Base-by-base conservation (phyloP, 2,113 vertebrate species). In the Lamprotornis superbus region DNA sequence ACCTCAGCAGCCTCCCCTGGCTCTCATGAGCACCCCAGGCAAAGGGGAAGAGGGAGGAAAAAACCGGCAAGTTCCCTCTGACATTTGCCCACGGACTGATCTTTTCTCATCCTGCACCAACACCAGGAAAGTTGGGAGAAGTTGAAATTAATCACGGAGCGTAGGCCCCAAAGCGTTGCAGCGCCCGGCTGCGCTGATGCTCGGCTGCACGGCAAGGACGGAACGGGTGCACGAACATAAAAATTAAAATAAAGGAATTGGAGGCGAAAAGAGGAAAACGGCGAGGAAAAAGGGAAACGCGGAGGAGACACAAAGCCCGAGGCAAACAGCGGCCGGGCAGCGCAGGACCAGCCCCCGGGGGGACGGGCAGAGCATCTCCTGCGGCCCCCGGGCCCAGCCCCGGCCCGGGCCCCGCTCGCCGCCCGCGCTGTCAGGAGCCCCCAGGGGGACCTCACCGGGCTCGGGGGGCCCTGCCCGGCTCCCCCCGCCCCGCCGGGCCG, bases 111-210 rank as follows among this genome's bases (percentile, higher is more conserved):
- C 37, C 60, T 20, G 63, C 61, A 83, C 85, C 42, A 85, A 92
- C 89, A 28, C 63, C 82, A 37, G 35, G 80, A 83, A 77, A 71
- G 93, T 76, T 75, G 70, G 47, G 40, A 87, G 69, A 73, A 96
- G 94, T 92, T 94, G 59, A 70, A 47, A 68, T 40, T 18, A 55
- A 93, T 83, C 91, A 5, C 3, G 1, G 63, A 25, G 21, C 27
- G 53, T 90, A 92, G 75, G 96, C 95, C 97, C 92, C 95, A 52
- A 74, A 81, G 82, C 67, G n/a, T 50, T 19, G 69, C 55, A 70
- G 90, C 10, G 57, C 85, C 82, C 50, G 17, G 89, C 80, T 59
- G 56, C 16, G 65, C 31, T 52, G 95, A 37, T 93, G 89, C 89
- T 49, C 18, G 9, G 55, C 77, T 55, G 49, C 73, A 55, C 2